Evolutionary conservation across 2,797 vertebrate genomes (phyloP).

Genomic region (Cottoperca gobio): DNA sequence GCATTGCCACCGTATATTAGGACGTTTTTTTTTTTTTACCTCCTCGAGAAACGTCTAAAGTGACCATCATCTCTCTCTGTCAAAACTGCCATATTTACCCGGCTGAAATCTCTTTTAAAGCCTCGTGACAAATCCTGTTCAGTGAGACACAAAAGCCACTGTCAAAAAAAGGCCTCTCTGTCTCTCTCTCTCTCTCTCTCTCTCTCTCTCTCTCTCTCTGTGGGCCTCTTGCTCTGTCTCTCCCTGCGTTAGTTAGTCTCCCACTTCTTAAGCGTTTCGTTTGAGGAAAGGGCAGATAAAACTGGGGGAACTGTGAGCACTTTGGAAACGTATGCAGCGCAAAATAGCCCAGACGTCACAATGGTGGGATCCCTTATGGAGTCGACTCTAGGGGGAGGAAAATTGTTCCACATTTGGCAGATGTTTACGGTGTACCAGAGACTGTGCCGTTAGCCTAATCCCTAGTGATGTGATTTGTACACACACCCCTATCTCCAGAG

Average conservation of each 20-base stretch:
- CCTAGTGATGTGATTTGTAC: constrained; percentile 90
- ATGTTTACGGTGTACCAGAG: constrained; percentile 86
- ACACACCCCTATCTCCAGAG: constrained; percentile 86
- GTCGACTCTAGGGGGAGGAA: constrained; percentile 74
- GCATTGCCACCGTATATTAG: constrained; percentile 61
- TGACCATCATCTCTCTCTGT: constrained; percentile 83
- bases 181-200: constrained; percentile 49
- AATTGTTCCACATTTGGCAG: constrained; percentile 87
- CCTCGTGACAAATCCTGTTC: constrained; percentile 87
- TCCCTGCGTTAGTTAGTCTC: constrained; percentile 78
- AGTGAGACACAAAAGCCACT: constrained; percentile 83
- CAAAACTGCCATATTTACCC: constrained; percentile 84
- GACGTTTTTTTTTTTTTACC: constrained; percentile 54
- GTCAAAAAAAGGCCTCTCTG: constrained; percentile 80
- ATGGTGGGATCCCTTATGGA: constrained; percentile 82
- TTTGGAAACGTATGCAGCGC: constrained; percentile 69
- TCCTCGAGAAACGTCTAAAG: constrained; percentile 74
- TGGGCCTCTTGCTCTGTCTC: constrained; percentile 70
- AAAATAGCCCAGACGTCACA: constrained; percentile 81
- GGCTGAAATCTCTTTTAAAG: constrained; percentile 85
- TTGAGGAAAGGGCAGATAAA: constrained; percentile 81
- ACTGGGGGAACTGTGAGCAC: constrained; percentile 65
- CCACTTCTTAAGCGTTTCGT: constrained; percentile 83
- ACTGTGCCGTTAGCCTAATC: constrained; percentile 88
- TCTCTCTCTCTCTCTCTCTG: constrained; percentile 6